Evolutionary conservation across 2,113 vertebrate genomes (phyloP).

Genomic region (Rattus norvegicus): GRCr8 NC_086019.1:10404001-10404500

Average conservation of each 20-base stretch:
- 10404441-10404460: neutral
- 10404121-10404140: slow-evolving; percentile 17
- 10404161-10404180: neutral
- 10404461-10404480: neutral
- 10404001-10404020: neutral
- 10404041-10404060: slow-evolving; percentile 47
- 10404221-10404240: slow-evolving; percentile 22
- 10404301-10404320: neutral
- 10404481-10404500: neutral
- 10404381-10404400: neutral
- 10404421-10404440: neutral
- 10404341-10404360: neutral
- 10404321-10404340: neutral
- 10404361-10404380: neutral
- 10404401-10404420: neutral
- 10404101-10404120: slow-evolving; percentile 39
- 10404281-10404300: neutral
- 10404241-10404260: slow-evolving; percentile 43
- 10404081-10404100: slow-evolving; percentile 41
- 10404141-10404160: slow-evolving; percentile 34
- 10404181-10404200: slow-evolving; percentile 15
- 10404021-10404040: neutral
- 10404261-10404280: neutral
- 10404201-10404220: neutral
- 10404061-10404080: slow-evolving; percentile 56